Conservation (phyloP, 2,113 vertebrate genomes). For the Erpornis zantholeuca region DNA sequence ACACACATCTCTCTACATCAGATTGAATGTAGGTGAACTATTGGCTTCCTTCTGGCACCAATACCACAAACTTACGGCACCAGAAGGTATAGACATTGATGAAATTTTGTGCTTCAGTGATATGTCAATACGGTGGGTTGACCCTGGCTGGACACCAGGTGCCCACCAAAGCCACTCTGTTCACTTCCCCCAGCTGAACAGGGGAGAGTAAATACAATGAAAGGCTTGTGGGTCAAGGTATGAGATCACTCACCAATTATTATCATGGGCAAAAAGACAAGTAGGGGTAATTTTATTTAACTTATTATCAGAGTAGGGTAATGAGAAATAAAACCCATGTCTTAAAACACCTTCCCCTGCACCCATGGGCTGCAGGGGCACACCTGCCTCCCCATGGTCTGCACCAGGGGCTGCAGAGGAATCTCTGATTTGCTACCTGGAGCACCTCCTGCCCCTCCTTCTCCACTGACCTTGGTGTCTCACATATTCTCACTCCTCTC, state of each 20-base stretch:
- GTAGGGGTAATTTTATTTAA: background rate
- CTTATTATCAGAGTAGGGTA: background rate
- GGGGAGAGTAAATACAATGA: background rate
- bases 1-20: background rate
- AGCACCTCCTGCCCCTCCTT: background rate
- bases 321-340: background rate
- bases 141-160: background rate
- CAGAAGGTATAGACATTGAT: background rate
- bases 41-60: background rate
- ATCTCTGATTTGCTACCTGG: rapidly evolving
- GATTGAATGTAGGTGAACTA: background rate
- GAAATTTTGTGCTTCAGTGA: background rate
- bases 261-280: background rate
- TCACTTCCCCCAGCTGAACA: background rate
- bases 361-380: background rate
- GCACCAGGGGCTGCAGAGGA: background rate
- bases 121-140: background rate
- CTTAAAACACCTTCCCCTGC: background rate
- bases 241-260: background rate
- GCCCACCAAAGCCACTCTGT: background rate
- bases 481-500: background rate
- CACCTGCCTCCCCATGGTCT: background rate
- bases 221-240: background rate
- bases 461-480: background rate
- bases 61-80: background rate